Conservation (phyloP, 2,113 vertebrate species). For the Lichenostomus cassidix region DNA sequence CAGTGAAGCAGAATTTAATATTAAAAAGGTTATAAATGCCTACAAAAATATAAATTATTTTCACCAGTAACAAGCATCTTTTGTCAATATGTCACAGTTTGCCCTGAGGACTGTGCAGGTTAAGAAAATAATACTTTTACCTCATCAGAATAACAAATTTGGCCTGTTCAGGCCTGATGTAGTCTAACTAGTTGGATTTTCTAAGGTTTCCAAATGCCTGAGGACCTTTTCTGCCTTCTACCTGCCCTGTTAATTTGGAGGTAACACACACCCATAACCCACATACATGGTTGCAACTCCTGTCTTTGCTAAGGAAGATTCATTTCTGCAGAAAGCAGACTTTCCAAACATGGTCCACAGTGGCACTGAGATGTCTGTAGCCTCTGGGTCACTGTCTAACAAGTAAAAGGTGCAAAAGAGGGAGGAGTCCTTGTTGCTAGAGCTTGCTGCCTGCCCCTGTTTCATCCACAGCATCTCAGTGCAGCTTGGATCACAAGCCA, state of each 20-base stretch:
- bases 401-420: background rate
- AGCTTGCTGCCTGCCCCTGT: background rate
- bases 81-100: background rate
- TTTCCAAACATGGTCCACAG: background rate
- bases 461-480: background rate
- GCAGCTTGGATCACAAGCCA: background rate
- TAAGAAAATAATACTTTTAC: background rate
- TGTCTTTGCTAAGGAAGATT: background rate
- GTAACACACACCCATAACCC: accelerated
- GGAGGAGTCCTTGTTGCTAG: background rate
- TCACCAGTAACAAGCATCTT: background rate
- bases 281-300: background rate
- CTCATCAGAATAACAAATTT: background rate
- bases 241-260: background rate
- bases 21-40: background rate
- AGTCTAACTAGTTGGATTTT: background rate
- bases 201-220: background rate
- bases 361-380: background rate
- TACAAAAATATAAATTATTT: background rate
- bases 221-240: background rate
- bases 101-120: background rate
- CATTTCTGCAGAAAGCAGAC: background rate
- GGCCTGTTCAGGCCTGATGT: background rate
- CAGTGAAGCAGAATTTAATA: background rate
- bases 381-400: background rate